Evolutionary conservation across 2,888 invertebrate genomes (phyloP).

Genomic region (Drosophila mayaguana): DNA sequence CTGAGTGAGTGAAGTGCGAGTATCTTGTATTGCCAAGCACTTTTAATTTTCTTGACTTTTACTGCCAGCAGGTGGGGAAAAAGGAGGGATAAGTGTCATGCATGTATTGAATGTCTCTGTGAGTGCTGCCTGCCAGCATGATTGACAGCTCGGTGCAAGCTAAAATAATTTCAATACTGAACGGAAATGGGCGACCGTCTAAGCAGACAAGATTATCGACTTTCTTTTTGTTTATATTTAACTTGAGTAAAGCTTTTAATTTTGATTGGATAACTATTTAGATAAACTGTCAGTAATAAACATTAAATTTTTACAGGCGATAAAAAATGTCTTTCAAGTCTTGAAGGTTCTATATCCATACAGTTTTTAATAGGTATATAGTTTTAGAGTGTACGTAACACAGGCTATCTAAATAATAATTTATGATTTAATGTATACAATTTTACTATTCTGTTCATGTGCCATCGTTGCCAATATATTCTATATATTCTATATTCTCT

Average conservation of each 20-base stretch:
- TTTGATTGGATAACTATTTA: neutral
- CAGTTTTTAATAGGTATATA: neutral
- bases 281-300: neutral
- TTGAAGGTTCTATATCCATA: neutral
- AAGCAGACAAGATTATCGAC: conserved; percentile 11
- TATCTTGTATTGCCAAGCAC: conserved; percentile 47
- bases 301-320: neutral
- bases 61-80: neutral
- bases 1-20: conserved; percentile 7
- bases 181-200: conserved; percentile 34
- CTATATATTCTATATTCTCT: too few species aligned
- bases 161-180: conserved; percentile 33
- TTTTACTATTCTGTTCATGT: too few species aligned
- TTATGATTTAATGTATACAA: too few species aligned
- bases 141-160: conserved; percentile 45
- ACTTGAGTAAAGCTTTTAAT: neutral
- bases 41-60: conserved; percentile 60
- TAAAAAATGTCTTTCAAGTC: too few species aligned
- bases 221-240: neutral
- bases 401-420: too few species aligned
- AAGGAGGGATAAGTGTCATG: conserved; percentile 35
- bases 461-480: too few species aligned
- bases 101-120: conserved; percentile 25
- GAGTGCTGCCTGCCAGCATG: conserved; percentile 25
- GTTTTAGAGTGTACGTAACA: neutral